phyloP scores from a whole-genome alignment of 2,113 vertebrate genomes.

The Acanthisitta chloris region DNA sequence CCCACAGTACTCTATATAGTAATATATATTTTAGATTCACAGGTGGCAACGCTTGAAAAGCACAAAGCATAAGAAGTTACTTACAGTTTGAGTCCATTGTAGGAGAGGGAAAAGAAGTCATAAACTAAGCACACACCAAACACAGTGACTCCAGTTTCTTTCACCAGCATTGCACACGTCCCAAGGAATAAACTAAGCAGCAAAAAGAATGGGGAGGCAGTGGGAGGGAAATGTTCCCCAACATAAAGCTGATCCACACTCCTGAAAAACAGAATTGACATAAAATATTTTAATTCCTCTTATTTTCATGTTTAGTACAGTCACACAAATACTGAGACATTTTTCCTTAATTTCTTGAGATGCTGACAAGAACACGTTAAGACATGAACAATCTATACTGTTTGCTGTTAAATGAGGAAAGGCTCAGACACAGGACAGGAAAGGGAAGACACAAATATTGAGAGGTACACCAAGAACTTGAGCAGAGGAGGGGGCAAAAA shows the following conservation, averaged over 20 bases:
- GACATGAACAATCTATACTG: not conserved
- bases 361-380: not conserved
- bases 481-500: not conserved
- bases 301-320: not conserved
- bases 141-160: constrained; percentile 94
- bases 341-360: not conserved
- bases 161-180: constrained; percentile 95
- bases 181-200: constrained; percentile 87
- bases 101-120: constrained; percentile 87
- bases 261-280: constrained; percentile 73
- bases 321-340: not conserved
- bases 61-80: constrained; percentile 27
- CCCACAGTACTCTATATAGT: not conserved
- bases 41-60: not conserved
- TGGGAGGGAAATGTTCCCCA: constrained; percentile 78
- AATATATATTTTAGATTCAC: not conserved
- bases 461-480: not conserved
- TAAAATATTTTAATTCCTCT: not conserved
- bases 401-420: not conserved
- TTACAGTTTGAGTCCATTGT: constrained; percentile 79
- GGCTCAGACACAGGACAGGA: not conserved
- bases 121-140: constrained; percentile 93
- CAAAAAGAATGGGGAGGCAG: constrained; percentile 79
- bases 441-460: not conserved
- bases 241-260: constrained; percentile 77